Evolutionary conservation across 30 jellyfish, hydroid and myxozoan species (phyloP).

Genomic region (Cassiopea xamachana): DNA sequence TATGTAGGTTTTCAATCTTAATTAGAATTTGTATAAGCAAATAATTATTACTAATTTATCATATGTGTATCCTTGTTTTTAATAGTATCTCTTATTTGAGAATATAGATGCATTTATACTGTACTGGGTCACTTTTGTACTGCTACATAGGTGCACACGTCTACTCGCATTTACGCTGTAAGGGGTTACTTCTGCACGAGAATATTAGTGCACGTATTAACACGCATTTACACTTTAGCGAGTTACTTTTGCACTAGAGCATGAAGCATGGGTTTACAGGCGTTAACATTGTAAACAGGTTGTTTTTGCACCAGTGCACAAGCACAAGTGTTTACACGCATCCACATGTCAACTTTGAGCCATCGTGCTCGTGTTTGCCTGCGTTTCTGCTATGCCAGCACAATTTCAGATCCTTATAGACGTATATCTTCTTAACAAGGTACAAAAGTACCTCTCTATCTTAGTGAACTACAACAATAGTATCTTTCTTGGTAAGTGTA

Average conservation of each 20-base stretch:
- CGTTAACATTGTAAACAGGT: too few species aligned
- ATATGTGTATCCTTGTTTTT: background rate
- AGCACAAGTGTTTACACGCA: too few species aligned
- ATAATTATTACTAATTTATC: slow-evolving; percentile 2
- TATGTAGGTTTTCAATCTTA: slow-evolving; percentile 26
- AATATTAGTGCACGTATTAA: background rate
- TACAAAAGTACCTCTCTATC: too few species aligned
- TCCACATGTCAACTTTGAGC: too few species aligned
- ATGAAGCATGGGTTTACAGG: background rate
- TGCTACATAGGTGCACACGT: background rate
- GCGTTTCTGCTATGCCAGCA: too few species aligned
- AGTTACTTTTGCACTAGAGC: background rate
- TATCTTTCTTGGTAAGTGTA: too few species aligned
- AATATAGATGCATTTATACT: background rate
- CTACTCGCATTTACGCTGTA: background rate
- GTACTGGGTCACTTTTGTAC: background rate
- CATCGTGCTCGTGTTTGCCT: too few species aligned
- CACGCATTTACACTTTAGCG: background rate
- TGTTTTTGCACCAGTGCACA: too few species aligned
- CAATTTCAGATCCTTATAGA: too few species aligned
- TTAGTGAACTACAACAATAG: too few species aligned
- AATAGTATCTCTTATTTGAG: background rate
- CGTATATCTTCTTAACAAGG: too few species aligned
- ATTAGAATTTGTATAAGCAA: slow-evolving; percentile 22
- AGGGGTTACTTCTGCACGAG: background rate